Base-by-base conservation (phyloP, 2,797 vertebrate species). In the Paedocypris micromegethes region DNA sequence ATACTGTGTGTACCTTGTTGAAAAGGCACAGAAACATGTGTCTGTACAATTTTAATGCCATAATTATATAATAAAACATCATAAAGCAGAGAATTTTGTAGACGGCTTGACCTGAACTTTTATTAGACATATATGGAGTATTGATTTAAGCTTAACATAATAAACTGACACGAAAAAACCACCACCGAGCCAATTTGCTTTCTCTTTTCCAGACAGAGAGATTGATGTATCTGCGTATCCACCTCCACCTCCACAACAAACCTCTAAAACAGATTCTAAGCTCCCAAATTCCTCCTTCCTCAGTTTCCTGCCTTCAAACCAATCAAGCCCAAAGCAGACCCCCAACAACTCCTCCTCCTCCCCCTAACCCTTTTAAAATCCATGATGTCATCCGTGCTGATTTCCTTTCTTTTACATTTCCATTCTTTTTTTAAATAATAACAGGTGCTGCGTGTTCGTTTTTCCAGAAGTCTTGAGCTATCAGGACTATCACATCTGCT, bases 231-330 rank as follows among this genome's bases (percentile, higher is more conserved):
- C 60, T n/a, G 42, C 7, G 23, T 42, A 46, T 5, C 57, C 54
- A 75, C 68, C 61, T 81, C 81, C 79, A 84, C 80, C 79, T 83
- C 80, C 77, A 46, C 70, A 72, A 73, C 76, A 74, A 84, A 80
- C 77, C 66, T 64, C 74, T 83, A n/a, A 70, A 75, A 81, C 83
- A 84, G 85, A 86, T 84, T 83, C 84, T 80, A 44, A 72, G 84
- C 77, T 87, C 87, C 88, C 88, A 86, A 83, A 86, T 88, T 88
- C 85, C 86, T 85, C 82, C 76, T 81, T 79, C 80, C 77, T 80
- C 79, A 61, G 84, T 86, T 89, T 90, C 87, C 89, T 89, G 88
- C 80, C 79, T 72, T 69, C 60, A 64, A 72, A 61, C 75, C 56
- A 66, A 71, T 60, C 52, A 46, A 81, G 80, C 83, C 76, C 79